Evolutionary conservation across 2,888 invertebrate species (phyloP).

Genomic region (Pycnomerus fuliginosus): DNA sequence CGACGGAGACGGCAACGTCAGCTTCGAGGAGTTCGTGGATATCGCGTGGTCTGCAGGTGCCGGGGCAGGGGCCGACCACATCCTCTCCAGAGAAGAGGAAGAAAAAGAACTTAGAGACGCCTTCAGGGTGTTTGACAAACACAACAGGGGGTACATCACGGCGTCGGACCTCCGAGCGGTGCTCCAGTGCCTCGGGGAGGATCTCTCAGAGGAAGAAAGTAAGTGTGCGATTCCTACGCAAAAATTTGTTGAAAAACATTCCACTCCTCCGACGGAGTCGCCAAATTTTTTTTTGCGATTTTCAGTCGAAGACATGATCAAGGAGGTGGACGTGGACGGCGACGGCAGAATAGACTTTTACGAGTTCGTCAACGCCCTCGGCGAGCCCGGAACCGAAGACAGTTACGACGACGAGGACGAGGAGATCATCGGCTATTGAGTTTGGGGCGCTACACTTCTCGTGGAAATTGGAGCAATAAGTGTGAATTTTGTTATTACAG

Average conservation of each 20-base stretch:
- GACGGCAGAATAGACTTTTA: constrained; percentile 93
- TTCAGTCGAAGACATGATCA: constrained; percentile 94
- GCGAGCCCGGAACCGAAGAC: constrained; percentile 73
- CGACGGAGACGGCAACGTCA: constrained; percentile 77
- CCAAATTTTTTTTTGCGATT: constrained; percentile 33
- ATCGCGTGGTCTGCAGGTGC: constrained; percentile 58
- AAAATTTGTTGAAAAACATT: constrained; percentile 1
- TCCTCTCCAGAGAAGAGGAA: constrained; percentile 76
- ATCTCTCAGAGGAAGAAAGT: constrained; percentile 89
- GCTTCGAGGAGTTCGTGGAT: constrained; percentile 86
- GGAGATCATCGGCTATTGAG: constrained; percentile 38
- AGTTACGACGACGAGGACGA: constrained; percentile 76
- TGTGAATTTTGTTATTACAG: no score
- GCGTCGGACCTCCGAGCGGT: constrained; percentile 86
- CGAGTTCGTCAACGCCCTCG: constrained; percentile 82
- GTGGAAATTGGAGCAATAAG: no score
- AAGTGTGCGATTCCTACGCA: constrained; percentile 48
- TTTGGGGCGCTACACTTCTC: no score
- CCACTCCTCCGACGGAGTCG: background rate
- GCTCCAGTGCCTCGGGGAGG: constrained; percentile 84
- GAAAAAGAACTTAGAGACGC: constrained; percentile 82
- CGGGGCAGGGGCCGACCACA: constrained; percentile 44
- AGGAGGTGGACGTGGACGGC: constrained; percentile 92
- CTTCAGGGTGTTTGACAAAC: constrained; percentile 87
- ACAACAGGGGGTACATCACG: constrained; percentile 89